Evolutionary conservation across 2,797 vertebrate species (phyloP).

Genomic region (Botia almorhae): DNA sequence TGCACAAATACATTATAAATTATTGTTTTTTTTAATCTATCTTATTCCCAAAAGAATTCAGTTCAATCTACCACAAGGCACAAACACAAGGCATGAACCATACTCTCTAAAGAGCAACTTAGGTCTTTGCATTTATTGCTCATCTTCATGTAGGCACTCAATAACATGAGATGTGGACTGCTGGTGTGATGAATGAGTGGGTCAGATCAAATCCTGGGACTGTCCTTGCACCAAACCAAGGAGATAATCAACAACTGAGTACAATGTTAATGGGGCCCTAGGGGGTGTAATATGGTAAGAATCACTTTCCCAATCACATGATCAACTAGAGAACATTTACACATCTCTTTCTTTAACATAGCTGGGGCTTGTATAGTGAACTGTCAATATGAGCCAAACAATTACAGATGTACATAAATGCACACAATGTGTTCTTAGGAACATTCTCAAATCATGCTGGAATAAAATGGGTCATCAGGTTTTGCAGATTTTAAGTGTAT

Average conservation of each 20-base stretch:
- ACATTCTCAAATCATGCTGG: not conserved
- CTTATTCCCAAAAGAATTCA: not conserved
- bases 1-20: not conserved
- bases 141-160: constrained; percentile 53
- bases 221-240: constrained; percentile 59
- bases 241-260: constrained; percentile 69
- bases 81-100: constrained; percentile 23
- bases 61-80: constrained; percentile 16
- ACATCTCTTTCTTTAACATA: not conserved
- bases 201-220: constrained; percentile 55
- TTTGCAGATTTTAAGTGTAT: not conserved
- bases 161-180: constrained; percentile 33
- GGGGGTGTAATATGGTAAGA: constrained; percentile 51
- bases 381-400: no score
- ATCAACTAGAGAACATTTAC: not conserved
- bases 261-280: constrained; percentile 70
- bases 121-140: constrained; percentile 38
- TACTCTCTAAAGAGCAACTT: constrained; percentile 12
- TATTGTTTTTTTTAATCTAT: not conserved
- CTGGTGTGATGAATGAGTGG: constrained; percentile 53
- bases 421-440: not conserved
- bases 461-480: not conserved
- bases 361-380: not conserved
- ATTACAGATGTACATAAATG: no score
- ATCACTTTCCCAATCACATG: not conserved